A percentile compares a stretch with the other conserved stretches of the same genome.
Evolutionary conservation across 2,888 invertebrate species (phyloP).

Genomic region (Agrotis segetum): DNA sequence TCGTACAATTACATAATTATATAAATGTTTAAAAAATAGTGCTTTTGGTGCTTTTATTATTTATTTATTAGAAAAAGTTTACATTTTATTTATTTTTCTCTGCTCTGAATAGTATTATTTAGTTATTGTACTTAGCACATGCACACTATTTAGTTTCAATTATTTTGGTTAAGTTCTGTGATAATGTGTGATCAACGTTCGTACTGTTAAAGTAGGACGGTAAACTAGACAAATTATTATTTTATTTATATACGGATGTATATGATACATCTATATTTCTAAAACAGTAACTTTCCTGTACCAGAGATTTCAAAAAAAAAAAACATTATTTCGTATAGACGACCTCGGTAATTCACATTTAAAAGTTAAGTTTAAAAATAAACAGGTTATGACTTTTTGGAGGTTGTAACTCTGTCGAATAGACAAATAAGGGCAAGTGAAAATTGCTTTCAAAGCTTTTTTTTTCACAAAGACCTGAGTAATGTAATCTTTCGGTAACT

Average conservation of each 20-base stretch:
- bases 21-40: neutral
- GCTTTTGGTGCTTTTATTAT: constrained; percentile 32
- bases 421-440: no score
- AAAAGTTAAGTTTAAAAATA: no score
- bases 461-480: no score
- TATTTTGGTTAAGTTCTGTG: constrained; percentile 59
- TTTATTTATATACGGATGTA: constrained; percentile 46
- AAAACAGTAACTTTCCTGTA: constrained; percentile 7
- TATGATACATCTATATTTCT: constrained; percentile 40
- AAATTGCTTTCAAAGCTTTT: no score
- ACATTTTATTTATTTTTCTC: constrained; percentile 17
- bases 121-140: constrained; percentile 46
- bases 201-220: constrained; percentile 40
- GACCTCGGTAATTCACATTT: neutral
- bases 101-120: constrained; percentile 51
- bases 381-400: no score
- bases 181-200: constrained; percentile 61
- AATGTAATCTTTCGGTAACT: no score
- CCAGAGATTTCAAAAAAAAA: neutral
- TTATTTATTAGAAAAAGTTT: constrained; percentile 28
- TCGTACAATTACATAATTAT: no score
- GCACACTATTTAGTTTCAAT: constrained; percentile 42
- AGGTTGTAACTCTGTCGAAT: no score
- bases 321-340: neutral
- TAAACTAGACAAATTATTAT: constrained; percentile 42